A percentile compares a stretch with the other conserved stretches of the same genome.
Conservation (phyloP, 2,888 invertebrate genomes). For the Morpho deidamia region DNA sequence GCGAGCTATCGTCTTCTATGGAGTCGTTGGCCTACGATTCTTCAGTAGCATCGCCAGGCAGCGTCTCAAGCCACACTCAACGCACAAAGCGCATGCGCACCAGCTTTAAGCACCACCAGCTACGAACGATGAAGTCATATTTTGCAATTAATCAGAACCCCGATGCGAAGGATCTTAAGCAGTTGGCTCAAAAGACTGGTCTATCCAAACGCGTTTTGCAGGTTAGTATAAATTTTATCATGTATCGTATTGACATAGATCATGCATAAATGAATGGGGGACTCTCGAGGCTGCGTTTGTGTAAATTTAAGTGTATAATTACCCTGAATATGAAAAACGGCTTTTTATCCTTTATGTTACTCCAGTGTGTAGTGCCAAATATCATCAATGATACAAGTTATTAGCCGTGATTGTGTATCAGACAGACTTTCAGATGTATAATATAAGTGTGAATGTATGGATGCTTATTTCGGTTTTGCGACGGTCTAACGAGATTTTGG, state of each 20-base stretch:
- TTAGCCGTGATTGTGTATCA: background rate
- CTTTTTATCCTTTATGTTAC: too few species aligned
- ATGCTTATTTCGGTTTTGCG: too few species aligned
- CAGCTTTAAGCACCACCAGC: constrained; percentile 99
- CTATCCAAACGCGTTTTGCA: constrained; percentile 98
- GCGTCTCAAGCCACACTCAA: constrained; percentile 78
- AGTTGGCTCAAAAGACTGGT: constrained; percentile 98
- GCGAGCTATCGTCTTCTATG: constrained; percentile 86
- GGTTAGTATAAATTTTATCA: constrained; percentile 74
- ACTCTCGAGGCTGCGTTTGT: too few species aligned
- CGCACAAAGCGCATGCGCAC: constrained; percentile 98
- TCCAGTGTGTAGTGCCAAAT: too few species aligned
- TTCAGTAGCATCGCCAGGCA: constrained; percentile 84
- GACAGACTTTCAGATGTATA: background rate
- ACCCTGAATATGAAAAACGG: too few species aligned
- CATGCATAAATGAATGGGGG: too few species aligned
- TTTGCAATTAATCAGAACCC: constrained; percentile 99
- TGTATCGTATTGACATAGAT: too few species aligned
- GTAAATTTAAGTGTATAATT: too few species aligned
- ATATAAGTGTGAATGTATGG: too few species aligned
- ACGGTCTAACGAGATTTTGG: too few species aligned
- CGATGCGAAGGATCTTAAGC: constrained; percentile 99
- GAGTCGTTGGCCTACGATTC: constrained; percentile 87
- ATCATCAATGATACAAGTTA: too few species aligned
- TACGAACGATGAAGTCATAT: constrained; percentile 99